Evolutionary conservation across 2,888 invertebrate species (phyloP), one percentile per base, ranked within the genome.

Genomic region (Frankliniella intonsa): DNA sequence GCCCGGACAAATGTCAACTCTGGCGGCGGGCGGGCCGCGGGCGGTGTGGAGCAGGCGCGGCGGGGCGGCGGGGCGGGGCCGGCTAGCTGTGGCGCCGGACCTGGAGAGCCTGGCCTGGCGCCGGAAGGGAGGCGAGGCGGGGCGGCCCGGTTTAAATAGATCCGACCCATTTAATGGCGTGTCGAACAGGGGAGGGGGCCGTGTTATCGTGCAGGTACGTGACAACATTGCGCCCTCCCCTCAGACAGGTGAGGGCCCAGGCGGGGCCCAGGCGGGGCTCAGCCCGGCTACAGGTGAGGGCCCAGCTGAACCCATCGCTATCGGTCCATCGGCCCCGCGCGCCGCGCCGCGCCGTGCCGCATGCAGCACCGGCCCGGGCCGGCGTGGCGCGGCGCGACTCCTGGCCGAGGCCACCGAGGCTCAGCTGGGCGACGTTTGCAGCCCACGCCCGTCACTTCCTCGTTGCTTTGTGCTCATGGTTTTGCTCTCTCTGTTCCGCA

Each of bases 161-260:
- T 25, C 69, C 69, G 25, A 76, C 69, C 69, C 69, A 25, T 22
- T 69, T 69, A 22, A 69, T 69, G 22, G 69, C 69, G n/a, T 69
- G 69, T 69, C 22, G 69, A 69, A 69, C 69, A 22, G 69, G 69
- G 69, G 62, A 14, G 69, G 69, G 69, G 69, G 25, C 69, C 62
- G 19, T 62, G 62, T 62, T 76, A 76, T 76, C 69, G 69, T 11
- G 69, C 25, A 14, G 38, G 38, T 38, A 38, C n/a, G 62, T n/a
- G 62, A 62, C 62, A 62, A 62, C 62, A 62, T 62, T 62, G n/a
- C 62, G 62, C 62, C 19, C n/a, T n/a, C 62, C 14, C 17, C 17
- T 7, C 19, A 62, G 62, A 62, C 62, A 62, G 62, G 62, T 62
- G 62, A 62, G 62, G 62, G 62, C 62, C n/a, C 19, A 17, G 62